These are phyloP conservation scores for Ptychochromis oligacanthus DNA, from an alignment of 2,113 vertebrate species.

Conservation along the genomic window DNA sequence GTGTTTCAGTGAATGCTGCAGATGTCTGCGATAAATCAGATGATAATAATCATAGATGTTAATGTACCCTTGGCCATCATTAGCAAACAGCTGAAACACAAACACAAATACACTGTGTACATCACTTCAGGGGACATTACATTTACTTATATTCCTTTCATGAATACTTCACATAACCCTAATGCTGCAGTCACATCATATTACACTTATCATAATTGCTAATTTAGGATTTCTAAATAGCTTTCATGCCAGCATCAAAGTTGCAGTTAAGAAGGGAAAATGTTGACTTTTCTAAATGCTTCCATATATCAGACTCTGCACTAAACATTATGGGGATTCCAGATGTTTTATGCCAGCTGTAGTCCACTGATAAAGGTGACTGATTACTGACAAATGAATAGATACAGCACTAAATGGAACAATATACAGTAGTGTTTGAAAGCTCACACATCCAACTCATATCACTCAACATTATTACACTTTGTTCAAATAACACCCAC, in stretches of 20 bases:
- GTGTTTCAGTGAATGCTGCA: not conserved
- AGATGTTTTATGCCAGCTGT: not conserved
- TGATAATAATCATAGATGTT: not conserved
- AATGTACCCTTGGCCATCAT: not conserved
- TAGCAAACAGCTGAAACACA: not conserved
- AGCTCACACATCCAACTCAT: rapidly evolving
- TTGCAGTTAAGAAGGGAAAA: not conserved
- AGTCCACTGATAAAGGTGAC: not conserved
- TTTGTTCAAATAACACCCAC: no score
- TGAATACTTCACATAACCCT: not conserved
- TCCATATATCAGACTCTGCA: not conserved
- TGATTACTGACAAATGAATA: rapidly evolving
- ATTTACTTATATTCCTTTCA: not conserved
- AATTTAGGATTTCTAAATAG: not conserved
- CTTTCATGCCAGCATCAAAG: not conserved
- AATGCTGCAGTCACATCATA: not conserved
- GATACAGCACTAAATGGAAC: not conserved
- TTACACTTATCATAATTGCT: not conserved
- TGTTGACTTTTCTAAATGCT: no score
- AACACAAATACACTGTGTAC: not conserved
- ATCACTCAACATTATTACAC: rapidly evolving
- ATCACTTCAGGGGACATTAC: no score
- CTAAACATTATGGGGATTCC: no score
- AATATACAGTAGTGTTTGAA: not conserved
- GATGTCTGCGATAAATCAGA: not conserved